Evolutionary conservation across 2,888 invertebrate species (phyloP).

Genomic region (Lottia scabra): DNA sequence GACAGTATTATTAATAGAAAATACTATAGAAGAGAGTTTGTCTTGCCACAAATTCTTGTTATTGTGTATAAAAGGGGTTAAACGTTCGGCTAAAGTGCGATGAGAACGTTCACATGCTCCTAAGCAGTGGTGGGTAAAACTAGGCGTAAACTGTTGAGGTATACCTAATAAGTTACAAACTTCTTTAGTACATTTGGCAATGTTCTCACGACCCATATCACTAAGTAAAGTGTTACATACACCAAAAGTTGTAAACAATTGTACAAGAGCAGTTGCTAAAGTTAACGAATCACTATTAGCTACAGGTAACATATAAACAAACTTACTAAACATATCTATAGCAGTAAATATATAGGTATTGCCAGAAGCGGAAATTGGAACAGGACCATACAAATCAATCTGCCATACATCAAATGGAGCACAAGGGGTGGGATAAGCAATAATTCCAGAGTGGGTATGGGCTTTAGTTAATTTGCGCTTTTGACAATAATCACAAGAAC

Average conservation of each 20-base stretch:
- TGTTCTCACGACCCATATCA: conserved; percentile 1
- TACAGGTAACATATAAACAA: conserved; percentile 8
- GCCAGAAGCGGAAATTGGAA: conserved; percentile 14
- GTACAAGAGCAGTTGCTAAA: conserved; percentile 5
- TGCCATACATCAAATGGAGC: conserved; percentile 25
- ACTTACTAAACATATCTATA: conserved; percentile 17
- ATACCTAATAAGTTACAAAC: background rate
- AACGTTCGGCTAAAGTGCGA: conserved; percentile 19
- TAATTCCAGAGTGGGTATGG: conserved; percentile 9
- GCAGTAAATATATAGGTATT: conserved; percentile 18
- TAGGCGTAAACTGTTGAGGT: conserved; percentile 15
- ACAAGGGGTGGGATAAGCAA: too few species aligned
- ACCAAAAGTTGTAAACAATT: conserved; percentile 18
- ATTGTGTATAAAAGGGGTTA: conserved; percentile 22
- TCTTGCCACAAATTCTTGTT: conserved; percentile 19
- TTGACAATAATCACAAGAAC: conserved; percentile 23
- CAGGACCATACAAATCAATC: conserved; percentile 22
- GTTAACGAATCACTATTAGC: conserved; percentile 18
- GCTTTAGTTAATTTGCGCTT: conserved; percentile 18
- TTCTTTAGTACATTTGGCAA: background rate
- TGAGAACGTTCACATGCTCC: conserved; percentile 29
- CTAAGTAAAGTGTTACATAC: conserved; percentile 18
- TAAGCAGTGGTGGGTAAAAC: conserved; percentile 26
- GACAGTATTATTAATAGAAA: conserved; percentile 24
- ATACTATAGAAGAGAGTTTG: conserved; percentile 19